Evolutionary conservation across 2,888 invertebrate genomes (phyloP), one percentile per base, ranked within the genome.

Genomic region (Dastarcus helophoroides): DNA sequence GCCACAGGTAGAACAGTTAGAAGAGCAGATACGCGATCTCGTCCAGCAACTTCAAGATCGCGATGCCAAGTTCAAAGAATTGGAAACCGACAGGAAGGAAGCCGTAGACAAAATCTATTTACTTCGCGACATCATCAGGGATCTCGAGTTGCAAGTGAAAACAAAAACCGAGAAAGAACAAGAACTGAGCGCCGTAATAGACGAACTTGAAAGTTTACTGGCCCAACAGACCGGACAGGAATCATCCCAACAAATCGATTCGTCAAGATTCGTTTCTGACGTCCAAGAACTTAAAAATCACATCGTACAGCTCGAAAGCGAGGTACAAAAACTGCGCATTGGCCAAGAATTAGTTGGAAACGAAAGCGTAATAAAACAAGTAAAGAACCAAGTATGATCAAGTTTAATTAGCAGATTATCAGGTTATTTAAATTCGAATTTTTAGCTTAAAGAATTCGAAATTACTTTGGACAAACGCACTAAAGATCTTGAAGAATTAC

Each of bases 1-100:
- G n/a, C n/a, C n/a, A n/a, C 36, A 88, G 89, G 79, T 84, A 29
- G 84, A 85, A 51, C 77, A 78, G 31, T 61, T 88, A 40, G 85
- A 84, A 60, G 64, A 69, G 2, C 83, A 89, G 59, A 65, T 83
- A 26, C 72, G 76, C 15, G 79, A 83, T 36, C 69, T 79, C 60
- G 71, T 71, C 26, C 65, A 70, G 39, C 62, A 72, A 29, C 68
- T 81, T 38, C 54, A 62, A 2, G 76, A 76, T 5, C 58, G 74
- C 2, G 74, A 77, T 43, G 56, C 65, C 0, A 71, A 73, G 37
- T 75, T 74, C 42, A 69, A 71, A 2, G 69, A 75, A 30, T 60
- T 76, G 0, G 82, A 88, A 54, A 64, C 67, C 2, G 84, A 86
- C 40, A 59, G 83, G 2, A 75, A 80, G 55, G 75, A 76, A n/a